Evolutionary conservation across 2,888 invertebrate genomes (phyloP), one percentile per base, ranked within the genome.

Genomic region (Lymantria dispar): DNA sequence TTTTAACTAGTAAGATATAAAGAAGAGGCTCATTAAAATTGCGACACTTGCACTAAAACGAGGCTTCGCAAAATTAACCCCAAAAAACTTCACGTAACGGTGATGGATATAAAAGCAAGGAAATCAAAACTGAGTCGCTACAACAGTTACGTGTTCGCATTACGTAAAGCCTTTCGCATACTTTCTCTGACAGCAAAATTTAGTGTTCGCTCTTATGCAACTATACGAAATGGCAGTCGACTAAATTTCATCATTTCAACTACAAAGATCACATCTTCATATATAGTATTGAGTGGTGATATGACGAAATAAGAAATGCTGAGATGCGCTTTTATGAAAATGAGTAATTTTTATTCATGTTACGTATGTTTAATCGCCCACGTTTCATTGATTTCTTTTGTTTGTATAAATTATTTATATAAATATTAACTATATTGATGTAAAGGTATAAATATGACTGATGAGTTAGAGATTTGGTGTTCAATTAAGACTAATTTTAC

Each of bases 131-230:
- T 76, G 77, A 86, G 82, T 78, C 81, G 82, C 79, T 83, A 77
- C 81, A 80, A 58, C 71, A 58, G 87, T 89, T 89, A 91, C 91
- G 90, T 90, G 68, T 76, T 60, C 54, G 47, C 66, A 59, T 91
- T 91, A 87, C 85, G 85, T 90, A 90, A 90, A 82, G 76, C 87
- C 91, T 91, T 91, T 91, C 91, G 90, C 82, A 83, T 84, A 88
- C 91, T 91, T 91, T 91, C 91, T 89, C 91, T 87, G 89, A 83
- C 88, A 85, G 86, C 89, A 90, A 90, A 91, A 90, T 90, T 91
- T 88, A 87, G 90, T 88, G 85, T 86, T 82, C 82, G 76, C 72
- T 62, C 74, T 89, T 90, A 78, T 77, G 86, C 81, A 81, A 87
- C 74, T 64, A 68, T 76, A 81, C 83, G 81, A 89, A 91, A 90